Base-by-base conservation (phyloP, 2,797 vertebrate species). In the Oreochromis grahami region DNA sequence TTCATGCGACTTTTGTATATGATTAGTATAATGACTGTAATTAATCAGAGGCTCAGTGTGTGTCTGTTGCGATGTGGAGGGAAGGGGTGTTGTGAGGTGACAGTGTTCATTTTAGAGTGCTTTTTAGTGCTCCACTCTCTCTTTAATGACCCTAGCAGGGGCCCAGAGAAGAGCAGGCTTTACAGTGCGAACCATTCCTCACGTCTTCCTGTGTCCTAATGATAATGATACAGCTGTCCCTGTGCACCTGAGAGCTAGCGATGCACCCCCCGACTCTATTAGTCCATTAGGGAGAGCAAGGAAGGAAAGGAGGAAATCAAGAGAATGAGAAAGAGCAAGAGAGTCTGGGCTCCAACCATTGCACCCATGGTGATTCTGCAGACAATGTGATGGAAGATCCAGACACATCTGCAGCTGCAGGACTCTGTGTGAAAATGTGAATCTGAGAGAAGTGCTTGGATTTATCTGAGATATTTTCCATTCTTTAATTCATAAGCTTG, bases 21-120 rank as follows among this genome's bases (percentile, higher is more conserved):
- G 89, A 92, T 93, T 91, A 93, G 82, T 82, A 68, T 91, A 94
- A 94, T 93, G 85, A 90, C 86, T 87, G 78, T 89, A 88, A 94
- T 95, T 91, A 94, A 94, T 95, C 90, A 93, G 80, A 78, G 70
- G 50, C 84, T 90, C 79, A 52, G 60, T 90, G 76, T 90, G 84
- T 87, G 74, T 83, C 77, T 91, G 89, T 82, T n/a, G 26, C 36
- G 68, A 41, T 83, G 65, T 60, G 70, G 15, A 19, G 52, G 77
- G 34, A 32, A 60, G 21, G 26, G 58, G n/a, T 80, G 81, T 74
- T 52, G 79, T 38, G 84, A 58, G 79, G 80, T 48, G 76, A 77
- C 29, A 17, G 51, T 48, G 63, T 88, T 92, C 26, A 26, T 78
- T 88, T 89, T 72, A 86, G 82, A 89, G 90, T 89, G 91, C 80